Conservation (phyloP, 2,888 invertebrate species). For the Tenthredo amoena region DNA sequence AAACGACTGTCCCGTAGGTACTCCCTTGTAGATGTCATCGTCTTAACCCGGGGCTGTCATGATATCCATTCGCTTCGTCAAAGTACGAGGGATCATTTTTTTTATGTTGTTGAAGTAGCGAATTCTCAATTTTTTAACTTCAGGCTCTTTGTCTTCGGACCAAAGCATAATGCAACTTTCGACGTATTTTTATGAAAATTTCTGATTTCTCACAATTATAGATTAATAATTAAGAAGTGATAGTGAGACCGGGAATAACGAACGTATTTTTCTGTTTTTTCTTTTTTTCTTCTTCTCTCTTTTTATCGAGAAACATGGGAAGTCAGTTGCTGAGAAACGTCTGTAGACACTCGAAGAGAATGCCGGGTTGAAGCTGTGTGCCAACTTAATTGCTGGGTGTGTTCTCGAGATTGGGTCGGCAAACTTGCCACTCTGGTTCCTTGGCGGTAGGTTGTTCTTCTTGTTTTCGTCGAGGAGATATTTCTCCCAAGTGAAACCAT, state of each 20-base stretch:
- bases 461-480: slow-evolving; percentile 20
- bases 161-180: neutral
- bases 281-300: neutral
- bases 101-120: neutral
- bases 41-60: neutral
- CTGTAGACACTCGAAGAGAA: slow-evolving; percentile 30
- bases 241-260: neutral
- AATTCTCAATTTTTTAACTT: neutral
- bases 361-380: slow-evolving; percentile 35
- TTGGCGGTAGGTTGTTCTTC: slow-evolving; percentile 24
- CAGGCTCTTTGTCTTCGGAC: neutral
- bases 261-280: neutral
- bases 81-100: neutral
- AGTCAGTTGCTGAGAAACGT: slow-evolving; percentile 7
- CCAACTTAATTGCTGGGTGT: slow-evolving; percentile 70
- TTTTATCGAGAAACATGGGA: slow-evolving; percentile 9
- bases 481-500: slow-evolving; percentile 15
- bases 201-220: neutral
- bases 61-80: slow-evolving; percentile 25
- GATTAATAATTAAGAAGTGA: neutral
- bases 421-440: slow-evolving; percentile 58
- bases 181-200: neutral
- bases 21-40: slow-evolving; percentile 25
- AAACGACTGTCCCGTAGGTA: slow-evolving; percentile 65
- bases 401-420: slow-evolving; percentile 65